Base-by-base conservation (phyloP, 2,113 vertebrate species). In the Etheostoma spectabile region DNA sequence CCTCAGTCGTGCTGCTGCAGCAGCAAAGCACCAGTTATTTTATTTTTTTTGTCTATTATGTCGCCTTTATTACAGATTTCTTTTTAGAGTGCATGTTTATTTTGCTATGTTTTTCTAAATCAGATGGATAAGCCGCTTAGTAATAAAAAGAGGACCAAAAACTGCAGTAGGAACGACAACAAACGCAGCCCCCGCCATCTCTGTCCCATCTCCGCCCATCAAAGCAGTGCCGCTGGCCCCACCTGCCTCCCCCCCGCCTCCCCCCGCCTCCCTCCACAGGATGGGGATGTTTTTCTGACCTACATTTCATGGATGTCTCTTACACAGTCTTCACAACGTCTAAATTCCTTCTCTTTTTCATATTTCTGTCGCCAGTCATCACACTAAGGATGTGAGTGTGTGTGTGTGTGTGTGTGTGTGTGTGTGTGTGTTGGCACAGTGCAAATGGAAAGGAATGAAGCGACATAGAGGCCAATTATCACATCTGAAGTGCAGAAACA, bases 211-310 rank as follows among this genome's bases (percentile, higher is more conserved):
- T 68, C 75, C 82, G 27, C 68, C 71, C 76, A 56, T 74, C 64
- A 46, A 22, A 16, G 62, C 84, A 63, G 80, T 48, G 49, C 84
- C 18, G 42, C 79, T 33, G 46, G 73, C 84, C 45, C 85, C 69
- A 2, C 87, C 77, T 27, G 27, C 27, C 27, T 27, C 66, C 38
- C 38, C 24, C 86, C 79, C 78, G 1, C 24, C 56, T 57, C 56
- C 14, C 30, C 4, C 30, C 74, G 2, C 46, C 22, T 51, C 46
- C 10, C 64, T 51, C 64, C 2, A 6, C 87, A 85, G 70, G 77
- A 86, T 72, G 35, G 73, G 86, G 65, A 86, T 94, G 93, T 93
- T 94, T 93, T 93, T 88, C 79, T 94, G 92, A 95, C 92, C 94
- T 89, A 92, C 89, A 92, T 93, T 94, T 88, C 70, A 74, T 68